Evolutionary conservation across 2,113 vertebrate genomes (phyloP).

Genomic region (Vanacampus margaritifer): DNA sequence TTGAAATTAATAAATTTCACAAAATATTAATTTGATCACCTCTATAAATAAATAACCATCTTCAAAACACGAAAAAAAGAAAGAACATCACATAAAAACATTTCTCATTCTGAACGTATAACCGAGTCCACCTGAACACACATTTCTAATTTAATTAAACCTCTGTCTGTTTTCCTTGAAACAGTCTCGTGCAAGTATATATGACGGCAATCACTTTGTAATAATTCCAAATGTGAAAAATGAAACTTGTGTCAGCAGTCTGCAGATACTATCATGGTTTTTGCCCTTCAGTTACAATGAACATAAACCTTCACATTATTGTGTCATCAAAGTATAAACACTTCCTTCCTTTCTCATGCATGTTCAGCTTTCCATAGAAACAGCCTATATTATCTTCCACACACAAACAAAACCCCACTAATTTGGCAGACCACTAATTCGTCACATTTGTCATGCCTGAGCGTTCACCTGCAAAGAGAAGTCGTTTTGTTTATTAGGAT

Average conservation of each 20-base stretch:
- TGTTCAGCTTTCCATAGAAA: background rate
- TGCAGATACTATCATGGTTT: slow-evolving; percentile 1
- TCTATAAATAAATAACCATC: background rate
- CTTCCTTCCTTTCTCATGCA: background rate
- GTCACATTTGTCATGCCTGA: background rate
- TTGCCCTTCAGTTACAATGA: background rate
- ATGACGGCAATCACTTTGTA: background rate
- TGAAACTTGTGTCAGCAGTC: slow-evolving; percentile 12
- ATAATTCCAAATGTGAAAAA: slow-evolving; percentile 1
- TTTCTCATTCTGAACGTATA: background rate
- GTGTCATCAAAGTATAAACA: background rate
- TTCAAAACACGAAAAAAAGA: background rate
- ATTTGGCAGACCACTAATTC: background rate
- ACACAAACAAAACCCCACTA: background rate
- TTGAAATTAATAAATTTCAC: too few relatives aligned
- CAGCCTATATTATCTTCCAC: background rate
- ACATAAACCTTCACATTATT: slow-evolving; percentile 1
- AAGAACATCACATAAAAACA: background rate
- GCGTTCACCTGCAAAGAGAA: background rate
- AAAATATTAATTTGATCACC: too few relatives aligned
- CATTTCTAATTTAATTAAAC: background rate
- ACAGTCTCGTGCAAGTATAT: background rate
- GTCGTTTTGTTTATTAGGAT: too few relatives aligned
- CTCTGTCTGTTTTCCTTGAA: slow-evolving; percentile 7
- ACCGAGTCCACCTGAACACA: background rate